These are phyloP conservation scores for Macropodus opercularis DNA, from an alignment of 2,797 vertebrate species.

Conservation along the genomic window DNA sequence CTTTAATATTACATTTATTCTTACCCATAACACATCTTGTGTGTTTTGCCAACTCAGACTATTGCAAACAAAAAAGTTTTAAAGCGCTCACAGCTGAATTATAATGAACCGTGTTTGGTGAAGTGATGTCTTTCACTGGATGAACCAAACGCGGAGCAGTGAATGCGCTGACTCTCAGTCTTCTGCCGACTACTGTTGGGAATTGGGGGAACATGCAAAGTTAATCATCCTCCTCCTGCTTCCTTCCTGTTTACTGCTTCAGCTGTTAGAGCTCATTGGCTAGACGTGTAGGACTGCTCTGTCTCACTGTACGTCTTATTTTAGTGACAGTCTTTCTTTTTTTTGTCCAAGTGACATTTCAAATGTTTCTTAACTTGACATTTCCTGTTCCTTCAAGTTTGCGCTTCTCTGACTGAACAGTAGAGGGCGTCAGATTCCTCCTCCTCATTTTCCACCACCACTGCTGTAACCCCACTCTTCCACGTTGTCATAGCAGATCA, in stretches of 20 bases:
- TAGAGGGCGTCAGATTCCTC: slow-evolving; percentile 60
- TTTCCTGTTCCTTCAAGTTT: neutral
- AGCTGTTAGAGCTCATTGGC: neutral
- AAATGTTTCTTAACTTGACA: neutral
- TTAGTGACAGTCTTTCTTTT: neutral
- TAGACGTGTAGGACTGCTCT: neutral
- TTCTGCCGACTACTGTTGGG: slow-evolving; percentile 18
- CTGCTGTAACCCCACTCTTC: slow-evolving; percentile 10
- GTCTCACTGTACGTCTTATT: neutral
- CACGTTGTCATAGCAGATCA: slow-evolving; percentile 31
- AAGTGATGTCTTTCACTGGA: slow-evolving; percentile 1
- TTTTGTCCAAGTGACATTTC: neutral
- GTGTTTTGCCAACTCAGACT: neutral
- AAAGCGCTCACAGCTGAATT: neutral
- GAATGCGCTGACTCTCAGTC: slow-evolving; percentile 34
- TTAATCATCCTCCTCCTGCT: slow-evolving; percentile 29
- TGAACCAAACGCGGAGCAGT: slow-evolving; percentile 7
- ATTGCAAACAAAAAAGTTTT: no score
- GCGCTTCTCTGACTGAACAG: slow-evolving; percentile 38
- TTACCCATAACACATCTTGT: no score
- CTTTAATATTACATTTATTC: no score
- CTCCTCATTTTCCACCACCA: neutral
- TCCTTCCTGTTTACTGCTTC: slow-evolving; percentile 3
- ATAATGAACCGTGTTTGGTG: neutral
- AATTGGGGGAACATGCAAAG: slow-evolving; percentile 36